Base-by-base conservation (phyloP, 2,797 vertebrate species). In the Triplophysa yarkandensis region DNA sequence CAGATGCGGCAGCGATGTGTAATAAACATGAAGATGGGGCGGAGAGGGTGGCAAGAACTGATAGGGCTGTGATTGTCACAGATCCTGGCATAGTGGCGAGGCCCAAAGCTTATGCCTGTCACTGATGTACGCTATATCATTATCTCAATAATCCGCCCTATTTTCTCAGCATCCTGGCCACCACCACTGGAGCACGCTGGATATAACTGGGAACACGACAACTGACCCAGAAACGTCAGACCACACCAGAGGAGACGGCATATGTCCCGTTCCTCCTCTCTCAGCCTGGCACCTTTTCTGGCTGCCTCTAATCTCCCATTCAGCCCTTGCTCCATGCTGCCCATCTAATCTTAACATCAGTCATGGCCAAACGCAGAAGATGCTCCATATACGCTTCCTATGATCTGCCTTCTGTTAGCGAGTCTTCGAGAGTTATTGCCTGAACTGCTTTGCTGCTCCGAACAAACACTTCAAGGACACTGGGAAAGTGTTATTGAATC, bases 181-280 rank as follows among this genome's bases (percentile, higher is more conserved):
- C 85, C 83, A 83, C 19, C 30, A 63, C 75, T 87, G 85, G 86
- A 82, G 83, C 85, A 81, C 85, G 86, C 85, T 81, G 81, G 81
- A 87, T 87, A 90, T 91, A 92, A 89, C 81, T 78, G 52, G 81
- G 85, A 82, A 80, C 73, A 48, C 46, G 87, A 77, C 84, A 86
- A 84, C 83, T 92, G 92, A 93, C 92, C 91, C 89, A 92, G 85
- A 93, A 93, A 90, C 92, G 91, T 93, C 92, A 92, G 84, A 84
- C 80, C 86, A 83, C 85, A 87, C 85, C 85, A 87, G 81, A 86
- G 89, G 82, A 90, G 85, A 85, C 64, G 80, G 84, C 88, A 81
- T 83, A 86, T 88, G 88, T 86, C 89, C 87, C 86, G 87, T 85
- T 87, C 85, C 80, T 87, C 50, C 86, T 72, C 74, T 25, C 44